Base-by-base conservation (phyloP, 1,140 invertebrate species). In the Dendrolimus punctatus region DNA sequence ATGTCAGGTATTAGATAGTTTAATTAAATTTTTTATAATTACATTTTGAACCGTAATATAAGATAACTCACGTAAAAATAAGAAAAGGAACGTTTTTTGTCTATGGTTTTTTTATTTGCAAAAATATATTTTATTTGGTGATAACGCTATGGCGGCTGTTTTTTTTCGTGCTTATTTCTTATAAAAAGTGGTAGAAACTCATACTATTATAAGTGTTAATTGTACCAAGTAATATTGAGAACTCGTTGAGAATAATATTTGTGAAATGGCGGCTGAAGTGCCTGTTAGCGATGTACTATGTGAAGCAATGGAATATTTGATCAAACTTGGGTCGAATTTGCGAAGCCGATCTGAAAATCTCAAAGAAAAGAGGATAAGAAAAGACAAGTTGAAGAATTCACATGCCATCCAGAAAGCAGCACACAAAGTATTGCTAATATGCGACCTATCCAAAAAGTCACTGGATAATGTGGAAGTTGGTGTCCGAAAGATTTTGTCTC, bases 401-500 rank as follows among this genome's bases (percentile, higher is more conserved):
- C 79, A 77, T 47, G 78, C 80, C 43, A 64, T 84, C 8, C 71
- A 80, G 40, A 84, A 86, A 60, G 79, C 79, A 2, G 76, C 74
- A 3, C 62, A 66, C 55, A 86, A 84, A 61, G 73, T 86, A 1
- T 66, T 84, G 39, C 57, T 80, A 6, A 80, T 86, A 57, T 86
- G 83, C 57, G 71, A 83, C 61, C 69, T 86, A 55, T 83, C 83
- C 47, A 83, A 83, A 71, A 82, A 80, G 58, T 86, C 83, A 1
- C 69, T 86, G 23, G 71, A 74, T 38, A 86, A 81, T 66, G 80
- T 86, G 8, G 80, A 86, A 67, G 63, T 52, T 49, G 74, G 75
- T 52, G 71, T 86, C 5, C 71, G 73, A 46, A 77, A 69, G 52
- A 64, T 81, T 48, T 58, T 80, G 42, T 52, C 62, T 8, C 57